Base-by-base conservation (phyloP, 2,888 invertebrate species). In the Gastrophysa polygoni region DNA sequence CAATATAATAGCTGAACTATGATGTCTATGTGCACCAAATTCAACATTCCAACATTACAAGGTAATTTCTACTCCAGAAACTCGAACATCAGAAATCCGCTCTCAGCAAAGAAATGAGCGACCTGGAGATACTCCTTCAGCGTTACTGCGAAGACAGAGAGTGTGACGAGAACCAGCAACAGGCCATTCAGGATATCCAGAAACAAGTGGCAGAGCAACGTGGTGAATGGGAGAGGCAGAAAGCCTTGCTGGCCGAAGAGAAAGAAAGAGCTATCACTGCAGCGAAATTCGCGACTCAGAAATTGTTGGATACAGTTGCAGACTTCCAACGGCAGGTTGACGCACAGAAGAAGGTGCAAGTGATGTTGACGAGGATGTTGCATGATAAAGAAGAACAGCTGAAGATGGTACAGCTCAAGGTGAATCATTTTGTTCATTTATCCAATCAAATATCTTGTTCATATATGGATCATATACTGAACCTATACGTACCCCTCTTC, bases 231-330 rank as follows among this genome's bases (percentile, higher is more conserved):
- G 74, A 75, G 20, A 1, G 29, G 0, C 73, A 75, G 59, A 71
- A 68, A 48, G 57, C 63, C 43, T 56, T 59, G 38, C 51, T 75
- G 48, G 63, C 63, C 4, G 59, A 64, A 32, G 78, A 80, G 60
- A 79, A 77, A 61, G 73, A 76, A 21, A 73, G 75, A 59, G 81
- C 80, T 3, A 61, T 78, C 1, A 69, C 68, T 20, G 79, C 78
- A 0, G 80, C 81, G 0, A 74, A 73, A 66, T 78, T 79, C 57
- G 78, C 79, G 0, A 78, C 78, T 0, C 71, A 77, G 59, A 78
- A 78, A 64, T 61, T 81, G 18, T 61, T 77, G 51, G 76, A 80
- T 20, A 79, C 80, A 0, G 76, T 79, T 17, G 68, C 68, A 7
- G 80, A 81, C 68, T 79, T 79, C 59, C 76, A 79, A 61, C 68